These are phyloP conservation scores for Parapsyche elsis DNA, from an alignment of 1,140 invertebrate genomes.

Conservation along the genomic window DNA sequence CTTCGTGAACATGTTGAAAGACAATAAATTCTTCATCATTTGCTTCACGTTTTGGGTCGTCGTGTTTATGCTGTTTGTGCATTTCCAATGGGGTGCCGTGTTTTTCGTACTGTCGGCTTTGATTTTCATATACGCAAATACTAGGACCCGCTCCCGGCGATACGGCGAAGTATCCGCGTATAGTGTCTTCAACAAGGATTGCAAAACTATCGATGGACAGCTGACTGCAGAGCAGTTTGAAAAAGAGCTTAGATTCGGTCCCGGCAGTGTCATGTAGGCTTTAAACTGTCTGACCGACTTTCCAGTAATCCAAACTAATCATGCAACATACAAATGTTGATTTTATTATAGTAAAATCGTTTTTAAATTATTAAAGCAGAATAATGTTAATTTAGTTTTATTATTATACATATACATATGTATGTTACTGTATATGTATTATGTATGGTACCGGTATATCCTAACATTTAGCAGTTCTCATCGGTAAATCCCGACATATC, in stretches of 20 bases:
- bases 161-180: constrained; percentile 91
- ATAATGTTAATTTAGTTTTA: too few relatives aligned
- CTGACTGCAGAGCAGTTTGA: constrained; percentile 96
- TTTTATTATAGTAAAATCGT: too few relatives aligned
- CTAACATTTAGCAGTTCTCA: too few relatives aligned
- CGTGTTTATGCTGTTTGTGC: constrained; percentile 66
- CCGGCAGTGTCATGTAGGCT: constrained; percentile 41
- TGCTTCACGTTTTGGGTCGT: constrained; percentile 60
- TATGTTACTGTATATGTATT: too few relatives aligned
- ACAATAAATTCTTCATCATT: constrained; percentile 40
- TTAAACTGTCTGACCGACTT: too few relatives aligned
- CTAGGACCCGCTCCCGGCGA: constrained; percentile 76
- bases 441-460: too few relatives aligned
- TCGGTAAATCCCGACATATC: too few relatives aligned
- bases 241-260: constrained; percentile 80
- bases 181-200: constrained; percentile 97
- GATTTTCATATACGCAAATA: constrained; percentile 86
- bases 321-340: too few relatives aligned
- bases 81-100: constrained; percentile 90
- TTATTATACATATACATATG: too few relatives aligned
- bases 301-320: too few relatives aligned
- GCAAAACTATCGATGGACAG: constrained; percentile 91
- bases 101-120: constrained; percentile 86
- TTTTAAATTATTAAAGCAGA: too few relatives aligned
- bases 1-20: constrained; percentile 19